Evolutionary conservation across 2,797 vertebrate species (phyloP).

Genomic region (Clarias pachynema): DNA sequence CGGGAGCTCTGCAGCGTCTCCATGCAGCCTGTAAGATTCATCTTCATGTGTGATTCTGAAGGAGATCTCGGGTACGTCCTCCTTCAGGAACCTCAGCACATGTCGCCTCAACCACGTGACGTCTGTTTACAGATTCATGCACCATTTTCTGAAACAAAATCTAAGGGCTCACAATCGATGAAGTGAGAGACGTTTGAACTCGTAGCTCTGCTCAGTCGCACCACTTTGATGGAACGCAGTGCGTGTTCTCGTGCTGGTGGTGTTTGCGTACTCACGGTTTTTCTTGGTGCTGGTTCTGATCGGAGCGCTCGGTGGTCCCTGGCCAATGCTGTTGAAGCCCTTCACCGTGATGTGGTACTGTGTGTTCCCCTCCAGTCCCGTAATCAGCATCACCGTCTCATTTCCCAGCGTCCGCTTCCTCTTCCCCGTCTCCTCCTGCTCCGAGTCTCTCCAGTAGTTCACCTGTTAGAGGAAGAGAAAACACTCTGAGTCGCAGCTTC

Average conservation of each 20-base stretch:
- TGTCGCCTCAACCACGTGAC: background rate
- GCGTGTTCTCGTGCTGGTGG: background rate
- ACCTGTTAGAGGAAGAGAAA: slow-evolving; percentile 72
- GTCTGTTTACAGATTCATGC: background rate
- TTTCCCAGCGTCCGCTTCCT: slow-evolving; percentile 87
- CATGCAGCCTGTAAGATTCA: background rate
- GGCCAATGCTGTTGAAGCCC: slow-evolving; percentile 93
- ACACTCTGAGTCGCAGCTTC: background rate
- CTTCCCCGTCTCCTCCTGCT: slow-evolving; percentile 85
- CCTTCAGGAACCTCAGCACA: background rate
- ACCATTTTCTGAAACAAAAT: background rate
- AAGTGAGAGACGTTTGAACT: background rate
- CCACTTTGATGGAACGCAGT: background rate
- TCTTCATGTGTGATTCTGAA: slow-evolving; percentile 4
- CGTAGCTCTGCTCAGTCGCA: background rate
- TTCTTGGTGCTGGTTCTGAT: slow-evolving; percentile 86
- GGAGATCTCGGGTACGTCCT: background rate
- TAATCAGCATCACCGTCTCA: slow-evolving; percentile 85
- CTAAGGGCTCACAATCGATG: background rate
- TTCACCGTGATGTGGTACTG: slow-evolving; percentile 87
- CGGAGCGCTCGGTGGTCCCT: slow-evolving; percentile 83
- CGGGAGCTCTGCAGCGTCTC: too few relatives aligned
- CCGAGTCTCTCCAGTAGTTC: slow-evolving; percentile 88
- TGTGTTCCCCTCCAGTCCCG: slow-evolving; percentile 88
- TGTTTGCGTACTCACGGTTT: slow-evolving; percentile 81